phyloP scores from a whole-genome alignment of 1,140 invertebrate species.

The Calliopsis andreniformis region DNA sequence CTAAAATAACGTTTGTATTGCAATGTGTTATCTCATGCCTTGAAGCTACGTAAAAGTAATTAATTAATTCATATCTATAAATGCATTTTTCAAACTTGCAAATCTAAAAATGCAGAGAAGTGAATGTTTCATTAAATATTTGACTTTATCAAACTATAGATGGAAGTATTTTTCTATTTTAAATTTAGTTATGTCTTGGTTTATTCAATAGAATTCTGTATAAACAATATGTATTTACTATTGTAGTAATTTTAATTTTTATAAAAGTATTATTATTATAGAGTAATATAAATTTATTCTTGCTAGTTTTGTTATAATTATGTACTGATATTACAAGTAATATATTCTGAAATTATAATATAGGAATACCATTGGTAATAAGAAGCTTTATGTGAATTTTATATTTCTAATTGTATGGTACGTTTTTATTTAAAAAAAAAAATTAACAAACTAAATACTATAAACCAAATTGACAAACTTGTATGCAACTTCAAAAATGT shows the following conservation, averaged over 20 bases:
- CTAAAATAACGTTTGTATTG: constrained; percentile 38
- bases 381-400: constrained; percentile 15
- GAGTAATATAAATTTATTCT: constrained; percentile 59
- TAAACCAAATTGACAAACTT: not conserved
- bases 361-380: constrained; percentile 37
- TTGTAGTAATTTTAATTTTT: constrained; percentile 51
- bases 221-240: constrained; percentile 55
- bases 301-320: constrained; percentile 55
- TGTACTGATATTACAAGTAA: constrained; percentile 58
- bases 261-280: constrained; percentile 54
- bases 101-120: constrained; percentile 28
- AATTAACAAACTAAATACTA: not conserved
- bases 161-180: constrained; percentile 64
- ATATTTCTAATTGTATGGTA: constrained; percentile 18
- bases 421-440: constrained; percentile 15
- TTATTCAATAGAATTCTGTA: constrained; percentile 53
- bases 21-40: constrained; percentile 50
- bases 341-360: constrained; percentile 60
- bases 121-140: constrained; percentile 46
- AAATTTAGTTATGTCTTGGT: constrained; percentile 42
- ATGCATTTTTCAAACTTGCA: constrained; percentile 50
- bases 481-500: constrained; percentile 29
- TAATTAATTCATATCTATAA: constrained; percentile 28
- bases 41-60: constrained; percentile 34
- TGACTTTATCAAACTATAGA: constrained; percentile 43